Percentiles rank a stretch among this genome's conserved stretches.
Evolutionary conservation across 2,888 invertebrate species (phyloP).

Genomic region (Tenthredo livida): DNA sequence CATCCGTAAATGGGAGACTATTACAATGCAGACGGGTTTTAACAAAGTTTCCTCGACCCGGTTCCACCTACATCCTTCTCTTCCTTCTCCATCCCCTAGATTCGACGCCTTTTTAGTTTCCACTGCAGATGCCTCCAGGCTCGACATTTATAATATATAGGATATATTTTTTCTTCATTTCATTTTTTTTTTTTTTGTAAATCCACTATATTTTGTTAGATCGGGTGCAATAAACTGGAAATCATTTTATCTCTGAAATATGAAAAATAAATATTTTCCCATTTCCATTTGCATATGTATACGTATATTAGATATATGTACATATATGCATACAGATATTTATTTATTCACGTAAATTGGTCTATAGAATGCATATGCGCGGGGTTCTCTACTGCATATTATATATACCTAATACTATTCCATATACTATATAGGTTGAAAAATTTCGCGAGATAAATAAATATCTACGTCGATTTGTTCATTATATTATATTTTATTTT

Average conservation of each 20-base stretch:
- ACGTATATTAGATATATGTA: neutral
- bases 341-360: neutral
- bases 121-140: conserved; percentile 10
- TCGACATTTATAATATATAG: neutral
- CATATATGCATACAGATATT: neutral
- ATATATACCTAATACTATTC: too few species aligned
- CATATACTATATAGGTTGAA: neutral
- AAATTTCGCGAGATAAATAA: neutral
- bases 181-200: neutral
- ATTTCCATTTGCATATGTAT: neutral
- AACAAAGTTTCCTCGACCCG: conserved; percentile 18
- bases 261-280: neutral
- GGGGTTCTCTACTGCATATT: neutral
- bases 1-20: conserved; percentile 33
- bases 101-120: neutral
- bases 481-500: too few species aligned
- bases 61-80: neutral
- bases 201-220: neutral
- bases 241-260: neutral
- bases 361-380: neutral
- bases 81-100: neutral
- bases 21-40: conserved; percentile 45
- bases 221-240: neutral
- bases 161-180: neutral
- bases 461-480: neutral